These are phyloP conservation scores for Ferdinandea cuprea DNA, from an alignment of 2,888 invertebrate genomes.

Conservation along the genomic window DNA sequence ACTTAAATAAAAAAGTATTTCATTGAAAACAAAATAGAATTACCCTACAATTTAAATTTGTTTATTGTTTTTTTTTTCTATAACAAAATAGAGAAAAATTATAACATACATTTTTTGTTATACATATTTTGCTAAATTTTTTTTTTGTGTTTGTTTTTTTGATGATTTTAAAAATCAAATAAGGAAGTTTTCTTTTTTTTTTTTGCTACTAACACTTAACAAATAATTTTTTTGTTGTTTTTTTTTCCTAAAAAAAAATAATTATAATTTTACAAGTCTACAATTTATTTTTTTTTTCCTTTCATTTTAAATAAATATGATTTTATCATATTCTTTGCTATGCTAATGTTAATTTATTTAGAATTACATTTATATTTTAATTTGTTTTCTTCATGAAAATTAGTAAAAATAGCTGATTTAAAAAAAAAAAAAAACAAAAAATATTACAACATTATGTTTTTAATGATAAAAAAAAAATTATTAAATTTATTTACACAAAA, in stretches of 20 bases:
- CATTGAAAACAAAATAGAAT: slow-evolving; percentile 34
- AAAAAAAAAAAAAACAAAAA: slow-evolving; percentile 49
- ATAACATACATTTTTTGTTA: background rate
- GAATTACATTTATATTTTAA: slow-evolving; percentile 61
- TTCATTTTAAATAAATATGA: slow-evolving; percentile 54
- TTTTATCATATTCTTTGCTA: slow-evolving; percentile 72
- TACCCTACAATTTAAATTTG: slow-evolving; percentile 34
- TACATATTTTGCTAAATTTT: background rate
- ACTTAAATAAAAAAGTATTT: slow-evolving; percentile 28
- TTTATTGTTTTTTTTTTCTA: slow-evolving; percentile 35
- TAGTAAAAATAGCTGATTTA: slow-evolving; percentile 78
- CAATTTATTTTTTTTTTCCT: slow-evolving; percentile 27
- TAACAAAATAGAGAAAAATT: slow-evolving; percentile 11
- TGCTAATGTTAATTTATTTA: slow-evolving; percentile 79
- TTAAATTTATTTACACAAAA: slow-evolving; percentile 73
- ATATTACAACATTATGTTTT: slow-evolving; percentile 53
- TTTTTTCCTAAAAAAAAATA: slow-evolving; percentile 37
- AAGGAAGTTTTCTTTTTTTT: slow-evolving; percentile 78
- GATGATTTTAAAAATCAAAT: slow-evolving; percentile 77
- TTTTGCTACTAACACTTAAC: slow-evolving; percentile 41
- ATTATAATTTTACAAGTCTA: slow-evolving; percentile 40
- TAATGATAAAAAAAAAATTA: slow-evolving; percentile 60
- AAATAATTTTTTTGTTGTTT: slow-evolving; percentile 26
- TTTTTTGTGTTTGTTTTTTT: slow-evolving; percentile 45
- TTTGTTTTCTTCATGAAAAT: slow-evolving; percentile 76